phyloP scores from a whole-genome alignment of 2,113 vertebrate genomes.

The Macquaria ambigua region DNA sequence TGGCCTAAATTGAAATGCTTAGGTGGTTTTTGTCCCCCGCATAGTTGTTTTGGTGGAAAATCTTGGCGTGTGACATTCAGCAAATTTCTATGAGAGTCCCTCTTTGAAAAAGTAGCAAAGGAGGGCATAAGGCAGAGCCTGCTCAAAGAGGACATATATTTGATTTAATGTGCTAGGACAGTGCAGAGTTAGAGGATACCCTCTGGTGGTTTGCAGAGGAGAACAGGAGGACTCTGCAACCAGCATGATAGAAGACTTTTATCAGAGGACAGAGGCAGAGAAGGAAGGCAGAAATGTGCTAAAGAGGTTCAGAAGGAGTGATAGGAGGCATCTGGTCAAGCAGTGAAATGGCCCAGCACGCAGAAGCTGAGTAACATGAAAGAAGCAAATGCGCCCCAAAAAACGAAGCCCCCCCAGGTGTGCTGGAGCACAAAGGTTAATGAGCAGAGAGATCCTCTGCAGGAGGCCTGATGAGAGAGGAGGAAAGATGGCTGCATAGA shows the following conservation, averaged over 20 bases:
- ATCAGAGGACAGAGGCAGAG: conserved; percentile 53
- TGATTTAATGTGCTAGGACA: conserved; percentile 75
- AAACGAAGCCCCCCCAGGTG: conserved; percentile 49
- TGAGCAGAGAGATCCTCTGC: conserved; percentile 62
- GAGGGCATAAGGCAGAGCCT: conserved; percentile 32
- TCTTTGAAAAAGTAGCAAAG: conserved; percentile 54
- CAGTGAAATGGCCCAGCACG: conserved; percentile 42
- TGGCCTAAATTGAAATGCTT: neutral
- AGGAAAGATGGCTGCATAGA: conserved; percentile 17
- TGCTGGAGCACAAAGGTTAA: conserved; percentile 69
- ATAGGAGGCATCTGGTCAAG: conserved; percentile 64
- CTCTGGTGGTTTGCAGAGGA: conserved; percentile 72
- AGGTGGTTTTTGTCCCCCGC: neutral
- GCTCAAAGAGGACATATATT: conserved; percentile 63
- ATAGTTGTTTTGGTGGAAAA: conserved; percentile 8
- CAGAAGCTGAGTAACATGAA: conserved; percentile 54
- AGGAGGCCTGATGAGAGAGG: conserved; percentile 35
- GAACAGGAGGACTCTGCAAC: conserved; percentile 63
- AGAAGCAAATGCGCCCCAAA: conserved; percentile 36
- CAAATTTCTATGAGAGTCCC: conserved; percentile 32
- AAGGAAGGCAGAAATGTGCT: conserved; percentile 23
- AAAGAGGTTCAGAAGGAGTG: conserved; percentile 49
- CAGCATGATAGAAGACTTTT: conserved; percentile 63
- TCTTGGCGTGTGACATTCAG: conserved; percentile 20
- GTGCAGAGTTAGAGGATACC: conserved; percentile 59